Percentiles rank a stretch among this genome's conserved stretches.
Conservation (phyloP, 2,888 invertebrate species). For the Scaptomyza cyrtandrae region DNA sequence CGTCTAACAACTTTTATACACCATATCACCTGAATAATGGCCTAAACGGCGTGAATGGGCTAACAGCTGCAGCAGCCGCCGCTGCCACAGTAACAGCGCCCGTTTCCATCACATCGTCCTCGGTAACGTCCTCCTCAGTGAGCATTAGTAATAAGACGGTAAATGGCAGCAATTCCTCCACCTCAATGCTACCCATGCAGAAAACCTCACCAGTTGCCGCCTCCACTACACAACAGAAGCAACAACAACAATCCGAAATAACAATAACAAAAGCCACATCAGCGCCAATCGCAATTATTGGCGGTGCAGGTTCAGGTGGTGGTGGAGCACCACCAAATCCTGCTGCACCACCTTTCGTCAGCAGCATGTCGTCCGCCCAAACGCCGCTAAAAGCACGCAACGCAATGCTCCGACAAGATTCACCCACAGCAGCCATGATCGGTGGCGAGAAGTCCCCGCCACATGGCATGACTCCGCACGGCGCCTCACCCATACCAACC, state of each 20-base stretch:
- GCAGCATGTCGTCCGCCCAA: slow-evolving; percentile 79
- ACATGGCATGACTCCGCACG: slow-evolving; percentile 85
- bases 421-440: slow-evolving; percentile 79
- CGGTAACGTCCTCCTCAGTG: slow-evolving; percentile 35
- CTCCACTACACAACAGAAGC: slow-evolving; percentile 78
- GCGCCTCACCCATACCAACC: slow-evolving; percentile 85
- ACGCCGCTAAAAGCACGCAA: slow-evolving; percentile 81
- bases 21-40: slow-evolving; percentile 84
- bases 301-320: neutral
- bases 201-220: slow-evolving; percentile 76
- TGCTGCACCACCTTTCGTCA: slow-evolving; percentile 77
- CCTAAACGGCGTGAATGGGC: slow-evolving; percentile 74
- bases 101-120: slow-evolving; percentile 21
- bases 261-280: slow-evolving; percentile 54
- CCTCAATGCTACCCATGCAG: slow-evolving; percentile 78
- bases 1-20: slow-evolving; percentile 84
- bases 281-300: slow-evolving; percentile 68
- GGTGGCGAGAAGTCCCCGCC: slow-evolving; percentile 85
- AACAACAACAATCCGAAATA: slow-evolving; percentile 62
- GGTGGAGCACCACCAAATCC: slow-evolving; percentile 65
- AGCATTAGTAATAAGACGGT: slow-evolving; percentile 58
- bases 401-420: slow-evolving; percentile 79
- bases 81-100: slow-evolving; percentile 43
- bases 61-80: slow-evolving; percentile 66
- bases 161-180: slow-evolving; percentile 70